A percentile compares a stretch with the other conserved stretches of the same genome.
These are phyloP conservation scores for Caenorhabditis sp. DNA, from an alignment of 2,888 invertebrate genomes.

Conservation along the genomic window DNA sequence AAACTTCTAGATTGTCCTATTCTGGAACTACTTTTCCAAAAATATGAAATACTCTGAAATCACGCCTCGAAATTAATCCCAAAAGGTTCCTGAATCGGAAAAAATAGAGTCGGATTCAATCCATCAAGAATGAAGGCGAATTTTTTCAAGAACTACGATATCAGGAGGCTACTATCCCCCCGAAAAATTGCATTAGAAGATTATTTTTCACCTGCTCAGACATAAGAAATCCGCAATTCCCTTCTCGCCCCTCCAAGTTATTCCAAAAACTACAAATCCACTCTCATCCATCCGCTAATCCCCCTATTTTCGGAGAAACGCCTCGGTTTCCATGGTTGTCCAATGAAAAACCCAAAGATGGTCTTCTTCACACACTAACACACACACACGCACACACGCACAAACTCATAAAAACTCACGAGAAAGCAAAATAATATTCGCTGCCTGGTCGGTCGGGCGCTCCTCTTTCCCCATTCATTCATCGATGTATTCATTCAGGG, in stretches of 20 bases:
- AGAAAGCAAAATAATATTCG: background rate
- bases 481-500: slow-evolving; percentile 3
- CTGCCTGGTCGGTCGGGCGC: background rate
- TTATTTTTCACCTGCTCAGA: too few species aligned
- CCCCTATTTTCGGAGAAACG: background rate
- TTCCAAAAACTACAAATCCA: background rate
- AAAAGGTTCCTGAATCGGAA: too few species aligned
- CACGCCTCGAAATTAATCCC: too few species aligned
- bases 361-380: background rate
- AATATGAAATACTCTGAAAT: too few species aligned
- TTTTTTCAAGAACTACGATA: too few species aligned
- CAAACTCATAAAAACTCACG: background rate
- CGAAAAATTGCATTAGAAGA: too few species aligned
- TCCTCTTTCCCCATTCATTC: background rate
- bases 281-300: background rate
- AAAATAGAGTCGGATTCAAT: too few species aligned
- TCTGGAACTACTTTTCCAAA: too few species aligned
- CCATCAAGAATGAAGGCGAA: too few species aligned
- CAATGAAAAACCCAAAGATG: background rate
- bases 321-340: background rate
- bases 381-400: background rate
- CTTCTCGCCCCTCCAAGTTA: background rate
- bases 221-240: too few species aligned
- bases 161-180: too few species aligned
- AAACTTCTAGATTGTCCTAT: too few species aligned